Conservation (phyloP, 2,888 invertebrate genomes). For the Cephus nigrinus region DNA sequence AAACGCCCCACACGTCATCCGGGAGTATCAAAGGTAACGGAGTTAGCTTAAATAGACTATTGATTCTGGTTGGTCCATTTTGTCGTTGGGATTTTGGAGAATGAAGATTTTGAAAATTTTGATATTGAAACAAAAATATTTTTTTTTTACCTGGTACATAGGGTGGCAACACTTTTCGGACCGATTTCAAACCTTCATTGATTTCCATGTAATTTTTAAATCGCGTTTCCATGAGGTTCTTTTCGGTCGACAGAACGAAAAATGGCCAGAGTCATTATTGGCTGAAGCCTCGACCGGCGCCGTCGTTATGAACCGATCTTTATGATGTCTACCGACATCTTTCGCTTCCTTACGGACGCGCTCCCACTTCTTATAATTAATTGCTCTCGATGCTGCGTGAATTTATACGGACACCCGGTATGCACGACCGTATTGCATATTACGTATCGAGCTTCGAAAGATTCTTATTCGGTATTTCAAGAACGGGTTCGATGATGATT, state of each 20-base stretch:
- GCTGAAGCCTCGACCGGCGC: not conserved
- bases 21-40: conserved; percentile 84
- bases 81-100: not conserved
- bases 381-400: not conserved
- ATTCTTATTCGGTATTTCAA: not conserved
- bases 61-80: not conserved
- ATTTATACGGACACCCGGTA: not conserved
- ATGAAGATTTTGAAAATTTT: not conserved
- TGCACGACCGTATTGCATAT: not conserved
- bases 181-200: not conserved
- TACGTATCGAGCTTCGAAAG: not conserved
- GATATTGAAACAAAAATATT: too few species aligned
- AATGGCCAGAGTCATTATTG: not conserved
- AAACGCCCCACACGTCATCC: conserved; percentile 83
- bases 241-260: conserved; percentile 33
- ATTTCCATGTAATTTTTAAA: conserved; percentile 34
- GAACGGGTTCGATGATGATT: not conserved
- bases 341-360: not conserved
- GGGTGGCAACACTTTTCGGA: not conserved
- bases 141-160: not conserved
- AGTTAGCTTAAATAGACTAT: not conserved
- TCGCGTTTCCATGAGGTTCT: conserved; percentile 39
- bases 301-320: not conserved
- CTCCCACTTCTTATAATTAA: not conserved
- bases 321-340: not conserved